Conservation (phyloP, 2,888 invertebrate species). For the Drosophila neotestacea region DNA sequence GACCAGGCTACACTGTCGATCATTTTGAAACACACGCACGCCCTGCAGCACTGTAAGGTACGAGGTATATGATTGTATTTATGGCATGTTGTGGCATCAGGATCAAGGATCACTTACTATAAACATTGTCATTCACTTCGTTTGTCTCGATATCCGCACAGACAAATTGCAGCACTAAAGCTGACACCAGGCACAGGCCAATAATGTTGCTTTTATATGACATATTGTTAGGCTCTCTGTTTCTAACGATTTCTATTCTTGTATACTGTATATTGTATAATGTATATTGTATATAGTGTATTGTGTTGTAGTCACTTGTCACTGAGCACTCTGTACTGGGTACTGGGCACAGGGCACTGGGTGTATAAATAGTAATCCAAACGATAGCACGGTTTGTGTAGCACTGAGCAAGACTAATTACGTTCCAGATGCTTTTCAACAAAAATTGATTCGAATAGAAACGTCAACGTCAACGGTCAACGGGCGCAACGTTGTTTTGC, state of each 20-base stretch:
- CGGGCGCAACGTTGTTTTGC: slow-evolving; percentile 63
- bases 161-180: slow-evolving; percentile 53
- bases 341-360: background rate
- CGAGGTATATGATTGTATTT: background rate
- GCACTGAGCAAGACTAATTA: slow-evolving; percentile 69
- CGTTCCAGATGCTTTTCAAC: slow-evolving; percentile 73
- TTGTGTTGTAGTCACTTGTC: slow-evolving; percentile 6
- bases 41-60: slow-evolving; percentile 78
- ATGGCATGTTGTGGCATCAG: background rate
- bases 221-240: slow-evolving; percentile 38
- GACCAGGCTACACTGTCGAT: slow-evolving; percentile 82
- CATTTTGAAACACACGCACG: slow-evolving; percentile 80
- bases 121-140: slow-evolving; percentile 75
- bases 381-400: slow-evolving; percentile 62
- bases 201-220: slow-evolving; percentile 52
- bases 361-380: slow-evolving; percentile 58
- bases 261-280: background rate
- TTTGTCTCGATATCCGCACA: slow-evolving; percentile 78
- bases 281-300: slow-evolving; percentile 12
- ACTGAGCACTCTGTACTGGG: background rate
- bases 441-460: slow-evolving; percentile 49
- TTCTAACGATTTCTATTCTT: slow-evolving; percentile 3
- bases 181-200: slow-evolving; percentile 62
- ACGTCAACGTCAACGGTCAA: slow-evolving; percentile 23
- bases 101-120: slow-evolving; percentile 73